phyloP scores from a whole-genome alignment of 2,888 invertebrate species.

The Acrocyrtus sp. region DNA sequence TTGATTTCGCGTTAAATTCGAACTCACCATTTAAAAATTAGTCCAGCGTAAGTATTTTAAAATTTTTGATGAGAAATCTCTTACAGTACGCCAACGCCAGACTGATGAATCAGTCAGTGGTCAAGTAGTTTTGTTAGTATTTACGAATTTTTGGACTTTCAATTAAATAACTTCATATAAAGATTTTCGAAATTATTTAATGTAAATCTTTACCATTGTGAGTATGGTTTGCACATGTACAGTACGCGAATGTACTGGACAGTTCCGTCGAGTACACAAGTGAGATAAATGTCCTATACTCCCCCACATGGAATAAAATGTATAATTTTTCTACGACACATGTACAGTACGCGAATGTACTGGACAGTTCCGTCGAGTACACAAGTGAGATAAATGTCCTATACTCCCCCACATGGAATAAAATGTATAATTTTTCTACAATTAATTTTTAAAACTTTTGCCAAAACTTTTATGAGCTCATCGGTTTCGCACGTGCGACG shows the following conservation, averaged over 20 bases:
- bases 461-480: too few species aligned
- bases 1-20: background rate
- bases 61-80: background rate
- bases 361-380: slow-evolving; percentile 26
- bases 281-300: slow-evolving; percentile 21
- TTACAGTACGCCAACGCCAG: slow-evolving; percentile 15
- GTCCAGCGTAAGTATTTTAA: slow-evolving; percentile 26
- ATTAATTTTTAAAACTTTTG: too few species aligned
- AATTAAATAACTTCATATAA: background rate
- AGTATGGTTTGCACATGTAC: slow-evolving; percentile 40
- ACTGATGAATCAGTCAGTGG: background rate
- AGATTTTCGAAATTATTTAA: slow-evolving; percentile 6
- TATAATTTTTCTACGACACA: background rate
- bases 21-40: slow-evolving; percentile 48
- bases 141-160: too few species aligned
- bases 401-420: slow-evolving; percentile 26
- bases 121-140: too few species aligned
- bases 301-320: slow-evolving; percentile 25
- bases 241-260: slow-evolving; percentile 43
- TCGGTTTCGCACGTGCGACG: too few species aligned
- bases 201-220: slow-evolving; percentile 29
- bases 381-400: slow-evolving; percentile 1
- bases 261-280: slow-evolving; percentile 42
- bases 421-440: background rate
- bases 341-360: background rate